Conservation (phyloP, 64 coral and sea anemone species). For the Actinia tenebrosa region DNA sequence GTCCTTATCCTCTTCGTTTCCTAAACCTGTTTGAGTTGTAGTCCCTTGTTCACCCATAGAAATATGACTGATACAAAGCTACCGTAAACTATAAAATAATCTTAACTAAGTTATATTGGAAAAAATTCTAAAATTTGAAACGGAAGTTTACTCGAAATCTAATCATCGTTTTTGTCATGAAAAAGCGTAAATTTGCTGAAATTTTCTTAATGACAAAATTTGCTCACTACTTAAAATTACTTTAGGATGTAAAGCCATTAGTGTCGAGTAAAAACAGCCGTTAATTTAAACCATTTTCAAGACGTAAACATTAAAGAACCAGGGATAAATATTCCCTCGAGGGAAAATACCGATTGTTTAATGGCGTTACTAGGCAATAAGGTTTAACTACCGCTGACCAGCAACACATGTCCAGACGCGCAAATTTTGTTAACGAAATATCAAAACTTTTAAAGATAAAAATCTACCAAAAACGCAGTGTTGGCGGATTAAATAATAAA, state of each 20-base stretch:
- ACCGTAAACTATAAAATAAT: background rate
- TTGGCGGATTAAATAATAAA: too few species aligned
- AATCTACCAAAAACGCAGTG: too few species aligned
- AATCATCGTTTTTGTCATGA: background rate
- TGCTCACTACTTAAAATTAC: background rate
- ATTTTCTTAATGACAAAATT: background rate
- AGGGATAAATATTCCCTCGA: background rate
- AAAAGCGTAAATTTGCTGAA: background rate
- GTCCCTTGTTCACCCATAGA: background rate
- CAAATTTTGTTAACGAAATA: too few species aligned
- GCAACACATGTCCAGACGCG: background rate
- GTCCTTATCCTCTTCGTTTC: slow-evolving; percentile 27
- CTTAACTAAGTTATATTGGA: background rate
- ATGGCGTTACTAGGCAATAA: background rate
- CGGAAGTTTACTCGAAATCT: background rate
- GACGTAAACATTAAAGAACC: background rate
- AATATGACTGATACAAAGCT: background rate
- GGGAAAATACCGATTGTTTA: background rate
- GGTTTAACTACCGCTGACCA: background rate
- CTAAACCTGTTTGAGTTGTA: background rate
- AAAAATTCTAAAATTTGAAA: background rate
- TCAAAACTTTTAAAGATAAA: too few species aligned
- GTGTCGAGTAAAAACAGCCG: background rate
- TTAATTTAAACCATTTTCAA: slow-evolving; percentile 1
- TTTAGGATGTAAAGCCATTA: background rate